A percentile compares a stretch with the other conserved stretches of the same genome.
phyloP scores from a whole-genome alignment of 2,113 vertebrate genomes.

The Aspidoscelis tigris region DNA sequence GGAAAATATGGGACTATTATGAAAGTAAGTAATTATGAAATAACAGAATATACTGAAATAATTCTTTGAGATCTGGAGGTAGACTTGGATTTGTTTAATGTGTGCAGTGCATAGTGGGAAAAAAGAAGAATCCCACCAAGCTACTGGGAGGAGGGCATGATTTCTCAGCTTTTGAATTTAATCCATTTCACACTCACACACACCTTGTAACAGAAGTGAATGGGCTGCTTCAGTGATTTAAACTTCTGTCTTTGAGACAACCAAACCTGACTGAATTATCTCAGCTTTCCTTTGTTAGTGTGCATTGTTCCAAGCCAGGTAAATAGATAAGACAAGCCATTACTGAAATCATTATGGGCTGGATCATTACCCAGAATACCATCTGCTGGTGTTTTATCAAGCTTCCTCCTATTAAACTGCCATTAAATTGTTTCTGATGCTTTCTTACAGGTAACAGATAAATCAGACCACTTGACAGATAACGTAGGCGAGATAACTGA shows the following conservation, averaged over 20 bases:
- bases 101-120: no score
- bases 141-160: constrained; percentile 45
- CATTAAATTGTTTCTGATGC: constrained; percentile 65
- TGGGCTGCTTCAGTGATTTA: constrained; percentile 57
- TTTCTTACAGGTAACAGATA: constrained; percentile 64
- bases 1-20: no score
- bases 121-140: background rate
- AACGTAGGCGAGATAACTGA: constrained; percentile 56
- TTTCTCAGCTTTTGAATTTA: constrained; percentile 48
- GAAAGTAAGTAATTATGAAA: no score
- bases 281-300: constrained; percentile 2
- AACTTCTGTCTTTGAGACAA: constrained; percentile 39
- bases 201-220: constrained; percentile 32
- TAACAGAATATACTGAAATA: no score
- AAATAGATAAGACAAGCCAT: constrained; percentile 68
- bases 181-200: constrained; percentile 48
- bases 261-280: constrained; percentile 39
- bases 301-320: constrained; percentile 58
- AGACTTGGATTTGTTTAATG: no score
- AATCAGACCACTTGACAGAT: constrained; percentile 62
- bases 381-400: constrained; percentile 68
- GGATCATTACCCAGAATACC: constrained; percentile 69
- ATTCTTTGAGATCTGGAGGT: no score
- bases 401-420: constrained; percentile 67
- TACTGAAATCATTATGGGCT: constrained; percentile 62